Base-by-base conservation (phyloP, 2,888 invertebrate species). In the Eristalis pertinax region DNA sequence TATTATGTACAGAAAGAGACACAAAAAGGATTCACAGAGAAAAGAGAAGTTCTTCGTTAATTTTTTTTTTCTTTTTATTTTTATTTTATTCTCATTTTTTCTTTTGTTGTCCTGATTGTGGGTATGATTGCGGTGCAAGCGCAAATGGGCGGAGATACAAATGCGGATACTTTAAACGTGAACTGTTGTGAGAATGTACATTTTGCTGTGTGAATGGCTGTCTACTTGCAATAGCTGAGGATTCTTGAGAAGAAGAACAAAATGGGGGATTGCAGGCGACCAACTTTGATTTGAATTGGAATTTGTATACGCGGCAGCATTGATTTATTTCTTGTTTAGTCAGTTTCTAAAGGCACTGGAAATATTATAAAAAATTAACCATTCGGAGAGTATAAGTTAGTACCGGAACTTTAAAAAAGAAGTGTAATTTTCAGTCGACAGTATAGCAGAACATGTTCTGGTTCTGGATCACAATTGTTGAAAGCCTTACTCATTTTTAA, bases 131-230 rank as follows among this genome's bases (percentile, higher is more conserved):
- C 19, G 74, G 63, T 63, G 13, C 60, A 64, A 13, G 70, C 67
- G 76, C 76, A 80, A 87, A 87, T 87, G 87, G 87, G 83, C 87
- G 83, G 79, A 64, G 87, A 87, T 80, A 73, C 74, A 76, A 63
- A 63, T 76, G 63, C 69, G 74, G 72, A 73, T 78, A 69, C 58
- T 78, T 74, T 74, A 19, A 50, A 8, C 50, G 2, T 19, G 19
- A n/a, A 50, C 19, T 19, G 7, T 50, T 50, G 50, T 50, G 50
- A n/a, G 50, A 50, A 19, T 50, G 50, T 50, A 41, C 29, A 24
- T 67, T 62, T 43, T 22, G 1, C 24, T n/a, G 56, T 29, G 29
- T 13, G 32, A 32, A 41, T 32, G 29, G 26, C 0, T 64, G 1
- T 41, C 24, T 41, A 8, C 7, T 5, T 43, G 65, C 35, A 41